Conservation (phyloP, 2,113 vertebrate genomes). For the Onychostruthus taczanowskii region DNA sequence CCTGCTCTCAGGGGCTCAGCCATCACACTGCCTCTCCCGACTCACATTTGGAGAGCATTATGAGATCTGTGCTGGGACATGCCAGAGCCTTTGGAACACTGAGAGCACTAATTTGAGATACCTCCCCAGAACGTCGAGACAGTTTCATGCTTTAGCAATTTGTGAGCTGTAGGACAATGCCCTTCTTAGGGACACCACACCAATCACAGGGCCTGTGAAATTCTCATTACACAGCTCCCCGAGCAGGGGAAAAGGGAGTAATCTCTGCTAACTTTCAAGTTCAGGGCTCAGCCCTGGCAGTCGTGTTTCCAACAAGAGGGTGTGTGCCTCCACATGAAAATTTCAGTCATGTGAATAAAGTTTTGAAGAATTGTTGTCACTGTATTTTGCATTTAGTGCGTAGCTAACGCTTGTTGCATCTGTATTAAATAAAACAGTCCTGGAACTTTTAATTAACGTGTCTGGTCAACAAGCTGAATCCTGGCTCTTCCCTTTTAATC, state of each 20-base stretch:
- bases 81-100: not conserved
- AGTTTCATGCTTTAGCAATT: not conserved
- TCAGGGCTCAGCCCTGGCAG: not conserved
- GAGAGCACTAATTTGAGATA: not conserved
- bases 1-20: constrained; percentile 2
- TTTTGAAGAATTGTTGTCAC: not conserved
- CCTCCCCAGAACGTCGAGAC: not conserved
- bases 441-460: not conserved
- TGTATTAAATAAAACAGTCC: not conserved
- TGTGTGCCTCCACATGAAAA: not conserved
- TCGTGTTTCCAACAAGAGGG: not conserved
- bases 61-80: not conserved
- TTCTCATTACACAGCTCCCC: not conserved
- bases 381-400: not conserved
- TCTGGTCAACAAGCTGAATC: not conserved
- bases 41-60: constrained; percentile 31
- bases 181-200: not conserved
- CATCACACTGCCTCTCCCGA: not conserved
- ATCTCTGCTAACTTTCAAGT: not conserved
- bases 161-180: not conserved
- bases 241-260: not conserved
- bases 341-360: not conserved
- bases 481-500: not conserved
- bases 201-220: not conserved
- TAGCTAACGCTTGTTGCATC: not conserved